Base-by-base conservation (phyloP, 53 echinoderm and acorn worm genomes). In the Temnopleurus reevesii region DNA sequence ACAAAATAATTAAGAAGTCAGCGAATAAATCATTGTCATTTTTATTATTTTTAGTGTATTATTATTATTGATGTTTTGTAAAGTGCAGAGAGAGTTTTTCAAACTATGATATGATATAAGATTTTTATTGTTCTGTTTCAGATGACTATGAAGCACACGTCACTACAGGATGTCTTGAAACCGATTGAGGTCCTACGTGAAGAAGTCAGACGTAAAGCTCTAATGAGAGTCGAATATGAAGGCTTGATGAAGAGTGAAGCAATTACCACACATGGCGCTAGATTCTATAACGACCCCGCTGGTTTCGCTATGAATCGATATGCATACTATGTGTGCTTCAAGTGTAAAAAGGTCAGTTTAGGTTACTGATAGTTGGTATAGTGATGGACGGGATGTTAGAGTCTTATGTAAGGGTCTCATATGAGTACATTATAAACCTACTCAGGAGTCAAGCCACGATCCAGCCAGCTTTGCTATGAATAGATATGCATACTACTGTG, bases 221-320 rank as follows among this genome's bases (percentile, higher is more conserved):
- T 97, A 81, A 97, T 97, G 97, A 91, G 97, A 46, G 63, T 97
- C 28, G 97, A 97, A 77, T 97, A 97, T 55, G 97, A 97, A 83
- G 97, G 97, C 0, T 66, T 97, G 54, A 91, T 94, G 30, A 94
- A 95, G 82, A 94, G 95, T 90, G 95, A 97, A 47, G 97, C 97
- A 1, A 91, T 97, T 55, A 95, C 97, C 45, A 97, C 92, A 0
- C 94, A 94, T 6, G 97, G 97, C 12, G 97, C 95, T 12, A 38
- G 97, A 17, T 97, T 94, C 91, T 82, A 97, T 54, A 94, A 93
- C 25, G 95, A 97, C 35, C 89, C 97, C 3, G 95, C 95, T 21
- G 97, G 95, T 18, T 97, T 95, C 91, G 94, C 97, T 19, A 97
- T 97, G 94, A 97, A 97, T 71, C 91, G 95, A 92, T 97, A 97